Percentiles rank a stretch among this genome's conserved stretches.
Conservation (phyloP, 2,888 invertebrate genomes). For the Leucania comma region DNA sequence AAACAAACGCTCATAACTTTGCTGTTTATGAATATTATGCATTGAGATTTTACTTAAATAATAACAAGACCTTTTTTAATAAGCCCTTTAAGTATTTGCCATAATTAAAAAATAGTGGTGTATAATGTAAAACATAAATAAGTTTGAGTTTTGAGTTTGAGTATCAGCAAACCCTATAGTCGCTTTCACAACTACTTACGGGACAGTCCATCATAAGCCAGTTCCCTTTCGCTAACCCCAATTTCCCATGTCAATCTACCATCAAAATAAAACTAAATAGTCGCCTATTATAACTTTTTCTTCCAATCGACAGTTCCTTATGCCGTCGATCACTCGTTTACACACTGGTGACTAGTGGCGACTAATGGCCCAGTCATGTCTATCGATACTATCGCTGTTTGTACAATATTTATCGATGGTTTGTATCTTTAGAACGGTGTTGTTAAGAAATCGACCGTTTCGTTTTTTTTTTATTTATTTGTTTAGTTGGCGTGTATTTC, state of each 20-base stretch:
- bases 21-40: too few species aligned
- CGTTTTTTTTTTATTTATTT: slow-evolving; percentile 6
- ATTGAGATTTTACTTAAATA: too few species aligned
- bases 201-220: background rate
- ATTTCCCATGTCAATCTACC: slow-evolving; percentile 12
- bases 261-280: background rate
- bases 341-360: slow-evolving; percentile 53
- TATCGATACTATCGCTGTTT: slow-evolving; percentile 65
- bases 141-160: too few species aligned
- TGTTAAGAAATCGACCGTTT: slow-evolving; percentile 40
- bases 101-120: too few species aligned
- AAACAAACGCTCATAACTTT: too few species aligned
- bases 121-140: too few species aligned
- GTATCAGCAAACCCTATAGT: too few species aligned
- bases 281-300: slow-evolving; percentile 4
- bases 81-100: too few species aligned
- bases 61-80: too few species aligned
- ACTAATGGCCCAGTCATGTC: slow-evolving; percentile 60
- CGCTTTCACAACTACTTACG: background rate
- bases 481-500: background rate
- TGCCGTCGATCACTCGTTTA: slow-evolving; percentile 29
- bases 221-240: background rate
- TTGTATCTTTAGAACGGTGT: slow-evolving; percentile 46
- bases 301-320: slow-evolving; percentile 14
- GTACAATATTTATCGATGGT: slow-evolving; percentile 61